Base-by-base conservation (phyloP, 2,113 vertebrate species). In the Hydrochoerus hydrochaeris region DNA sequence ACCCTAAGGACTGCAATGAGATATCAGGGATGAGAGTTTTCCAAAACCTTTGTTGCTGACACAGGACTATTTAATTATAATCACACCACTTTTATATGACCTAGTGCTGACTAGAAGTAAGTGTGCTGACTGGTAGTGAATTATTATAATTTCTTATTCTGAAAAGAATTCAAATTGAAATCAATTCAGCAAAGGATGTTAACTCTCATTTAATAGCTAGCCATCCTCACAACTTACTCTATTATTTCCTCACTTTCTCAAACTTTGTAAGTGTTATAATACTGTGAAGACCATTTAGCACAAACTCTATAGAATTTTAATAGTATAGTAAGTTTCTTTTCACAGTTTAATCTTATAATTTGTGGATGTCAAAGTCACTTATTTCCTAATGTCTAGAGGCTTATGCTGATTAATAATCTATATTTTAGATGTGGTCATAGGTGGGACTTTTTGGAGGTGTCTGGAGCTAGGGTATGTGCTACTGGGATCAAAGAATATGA, bases 141-240 rank as follows among this genome's bases (percentile, higher is more conserved):
- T 90, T 86, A 92, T 95, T 97, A 85, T 62, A 90, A 92, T 81
- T 91, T 92, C 77, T 92, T 35, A 78, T 86, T 46, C 28, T 95
- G 77, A 96, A 87, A 92, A 38, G 46, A 94, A 97, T 86, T 85
- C 52, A 85, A 95, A 85, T 41, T 81, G 67, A 92, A 96, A 96
- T 88, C 63, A 97, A 49, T 13, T 35, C 82, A 87, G 60, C 35
- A 91, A 49, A 73, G 57, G 10, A 22, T 93, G 46, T 46, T 17
- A 87, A 62, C 90, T 81, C 44, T 88, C 32, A 4, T 93, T 41
- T 91, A 83, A 92, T 54, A 94, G 30, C 63, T 54, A 73, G 62
- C 65, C 54, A 92, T 54, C 16, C 19, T 73, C 46, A 49, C 54
- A 75, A 96, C 46, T 0, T 32, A 71, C 67, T 52, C n/a, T 30